phyloP scores from a whole-genome alignment of 2,888 invertebrate genomes.

The Lysandra bellargus region DNA sequence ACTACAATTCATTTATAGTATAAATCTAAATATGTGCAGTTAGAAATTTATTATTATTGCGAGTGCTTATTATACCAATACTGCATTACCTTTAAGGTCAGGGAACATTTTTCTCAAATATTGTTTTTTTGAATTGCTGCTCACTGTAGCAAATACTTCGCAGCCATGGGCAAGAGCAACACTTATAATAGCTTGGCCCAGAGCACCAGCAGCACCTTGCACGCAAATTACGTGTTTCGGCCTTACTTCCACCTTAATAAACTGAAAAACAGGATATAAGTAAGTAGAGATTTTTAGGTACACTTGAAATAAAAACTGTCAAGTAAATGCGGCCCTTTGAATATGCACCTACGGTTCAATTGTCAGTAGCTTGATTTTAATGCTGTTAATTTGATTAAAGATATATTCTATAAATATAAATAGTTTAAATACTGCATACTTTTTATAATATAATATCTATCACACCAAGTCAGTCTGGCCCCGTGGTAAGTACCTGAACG shows the following conservation, averaged over 20 bases:
- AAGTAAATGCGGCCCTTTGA: neutral
- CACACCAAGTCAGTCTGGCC: too few relatives aligned
- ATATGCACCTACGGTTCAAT: too few relatives aligned
- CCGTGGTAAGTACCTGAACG: too few relatives aligned
- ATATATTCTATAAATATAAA: too few relatives aligned
- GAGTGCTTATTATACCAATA: neutral
- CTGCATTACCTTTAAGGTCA: constrained; percentile 48
- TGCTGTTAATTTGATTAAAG: too few relatives aligned
- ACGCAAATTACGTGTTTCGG: constrained; percentile 47
- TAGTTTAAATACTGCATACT: too few relatives aligned
- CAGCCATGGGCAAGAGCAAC: constrained; percentile 51
- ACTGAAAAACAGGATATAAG: constrained; percentile 41
- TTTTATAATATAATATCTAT: too few relatives aligned
- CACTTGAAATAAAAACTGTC: neutral
- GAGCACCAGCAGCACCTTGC: constrained; percentile 52
- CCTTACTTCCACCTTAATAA: constrained; percentile 41
- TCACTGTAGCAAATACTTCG: constrained; percentile 52
- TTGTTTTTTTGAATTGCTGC: constrained; percentile 49
- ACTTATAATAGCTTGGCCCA: constrained; percentile 59
- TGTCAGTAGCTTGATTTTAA: too few relatives aligned
- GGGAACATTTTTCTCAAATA: constrained; percentile 53
- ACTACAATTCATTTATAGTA: too few relatives aligned
- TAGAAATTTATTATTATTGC: too few relatives aligned
- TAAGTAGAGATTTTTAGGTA: too few relatives aligned
- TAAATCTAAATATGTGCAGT: too few relatives aligned